These are phyloP conservation scores for Musca domestica DNA, from an alignment of 1,140 invertebrate species.

Conservation along the genomic window DNA sequence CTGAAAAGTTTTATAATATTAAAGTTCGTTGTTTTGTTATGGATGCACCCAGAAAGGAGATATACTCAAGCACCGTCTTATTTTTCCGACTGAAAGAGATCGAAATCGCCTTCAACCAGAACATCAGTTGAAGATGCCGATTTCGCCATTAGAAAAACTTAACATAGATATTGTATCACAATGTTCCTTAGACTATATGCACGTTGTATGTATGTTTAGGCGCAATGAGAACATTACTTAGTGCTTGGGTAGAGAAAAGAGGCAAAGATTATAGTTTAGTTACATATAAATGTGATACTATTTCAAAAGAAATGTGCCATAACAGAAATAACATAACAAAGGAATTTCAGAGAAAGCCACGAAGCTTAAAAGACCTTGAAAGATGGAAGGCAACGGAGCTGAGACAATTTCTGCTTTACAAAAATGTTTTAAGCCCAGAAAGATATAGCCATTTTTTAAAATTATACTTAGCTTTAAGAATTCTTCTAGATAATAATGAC, in stretches of 20 bases:
- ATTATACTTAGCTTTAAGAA: conserved; percentile 1
- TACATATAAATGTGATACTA: conserved; percentile 24
- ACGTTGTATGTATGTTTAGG: conserved; percentile 30
- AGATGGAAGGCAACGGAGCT: conserved; percentile 34
- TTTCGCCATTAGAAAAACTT: conserved; percentile 27
- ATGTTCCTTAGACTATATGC: conserved; percentile 28
- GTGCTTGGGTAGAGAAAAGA: conserved; percentile 28
- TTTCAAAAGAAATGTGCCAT: conserved; percentile 27
- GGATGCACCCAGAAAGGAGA: conserved; percentile 29
- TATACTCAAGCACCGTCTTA: too few relatives aligned
- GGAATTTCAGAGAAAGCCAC: conserved; percentile 29
- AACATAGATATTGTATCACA: conserved; percentile 28
- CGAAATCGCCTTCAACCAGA: conserved; percentile 28
- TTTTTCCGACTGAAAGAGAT: too few relatives aligned
- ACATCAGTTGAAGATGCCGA: conserved; percentile 26
- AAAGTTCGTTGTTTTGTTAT: conserved; percentile 26
- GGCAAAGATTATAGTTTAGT: conserved; percentile 24
- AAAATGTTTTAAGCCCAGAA: conserved; percentile 18
- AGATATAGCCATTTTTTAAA: conserved; percentile 25
- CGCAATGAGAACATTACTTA: conserved; percentile 27
- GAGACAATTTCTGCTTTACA: conserved; percentile 30
- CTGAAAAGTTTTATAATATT: conserved; percentile 21
- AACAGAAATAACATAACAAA: conserved; percentile 26
- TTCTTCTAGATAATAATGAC: conserved; percentile 1
- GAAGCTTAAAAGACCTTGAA: conserved; percentile 28